Evolutionary conservation across 64 coral and sea anemone species (phyloP).

Genomic region (Pachyseris speciosa): DNA sequence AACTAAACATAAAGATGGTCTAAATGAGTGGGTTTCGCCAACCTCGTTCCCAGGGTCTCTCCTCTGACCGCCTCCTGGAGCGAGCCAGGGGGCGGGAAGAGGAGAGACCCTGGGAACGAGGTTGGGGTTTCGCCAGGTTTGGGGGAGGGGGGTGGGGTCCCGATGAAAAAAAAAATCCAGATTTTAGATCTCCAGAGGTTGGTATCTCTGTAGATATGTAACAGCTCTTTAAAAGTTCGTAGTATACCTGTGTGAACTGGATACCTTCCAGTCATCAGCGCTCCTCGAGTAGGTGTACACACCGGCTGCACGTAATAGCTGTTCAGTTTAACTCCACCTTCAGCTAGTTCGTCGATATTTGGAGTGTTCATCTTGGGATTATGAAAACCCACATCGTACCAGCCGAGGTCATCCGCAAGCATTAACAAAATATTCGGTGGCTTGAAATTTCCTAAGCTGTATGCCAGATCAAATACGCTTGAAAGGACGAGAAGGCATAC

Average conservation of each 20-base stretch:
- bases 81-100: too few species aligned
- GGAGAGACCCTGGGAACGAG: too few species aligned
- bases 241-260: conserved; percentile 55
- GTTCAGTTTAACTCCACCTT: conserved; percentile 39
- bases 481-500: not conserved
- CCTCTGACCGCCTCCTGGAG: too few species aligned
- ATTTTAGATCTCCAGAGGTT: too few species aligned
- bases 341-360: conserved; percentile 42
- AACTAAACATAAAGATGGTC: too few species aligned
- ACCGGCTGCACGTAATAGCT: conserved; percentile 66
- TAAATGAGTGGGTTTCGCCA: too few species aligned
- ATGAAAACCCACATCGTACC: conserved; percentile 56
- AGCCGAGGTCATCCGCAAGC: conserved; percentile 62
- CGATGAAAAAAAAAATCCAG: too few species aligned
- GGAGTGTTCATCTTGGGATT: conserved; percentile 37
- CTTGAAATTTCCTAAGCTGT: not conserved
- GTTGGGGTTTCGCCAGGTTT: too few species aligned
- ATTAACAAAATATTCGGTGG: conserved; percentile 51
- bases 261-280: conserved; percentile 65
- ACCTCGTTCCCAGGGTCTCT: too few species aligned
- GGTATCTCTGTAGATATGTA: too few species aligned
- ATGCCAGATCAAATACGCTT: not conserved
- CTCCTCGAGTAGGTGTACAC: conserved; percentile 61
- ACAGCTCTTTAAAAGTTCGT: too few species aligned
- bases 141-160: too few species aligned